Evolutionary conservation across 2,113 vertebrate species (phyloP), one percentile per base, ranked within the genome.

Genomic region (Reinhardtius hippoglossoides): DNA sequence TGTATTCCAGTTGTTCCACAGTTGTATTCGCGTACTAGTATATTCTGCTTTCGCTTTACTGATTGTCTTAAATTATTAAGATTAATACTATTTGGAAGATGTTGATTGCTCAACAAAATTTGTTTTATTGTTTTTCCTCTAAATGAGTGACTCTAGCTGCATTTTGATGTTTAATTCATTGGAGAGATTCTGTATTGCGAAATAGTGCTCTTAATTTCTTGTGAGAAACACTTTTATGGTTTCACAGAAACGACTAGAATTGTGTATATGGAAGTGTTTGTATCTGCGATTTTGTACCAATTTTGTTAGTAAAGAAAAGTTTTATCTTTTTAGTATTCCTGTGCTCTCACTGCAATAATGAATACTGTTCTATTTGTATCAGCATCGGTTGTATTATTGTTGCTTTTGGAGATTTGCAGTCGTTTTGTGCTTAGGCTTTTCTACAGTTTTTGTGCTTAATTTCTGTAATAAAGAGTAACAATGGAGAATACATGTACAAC

Each of bases 291-390:
- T 94, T 94, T 93, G 88, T 93, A 92, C 87, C 61, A 46, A 86
- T 90, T 93, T 94, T 92, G 86, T 92, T 89, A 88, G 89, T 92
- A 89, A 83, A 92, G 13, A 80, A 75, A 81, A 83, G 84, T 68
- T 76, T 76, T 57, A 90, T 89, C 84, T 88, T 91, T 92, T 90
- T 91, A 91, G 91, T 93, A 92, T 92, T 91, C 86, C 79, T 85
- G 91, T 93, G 90, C 84, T 93, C 80, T 92, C 76, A 88, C 89
- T 94, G 93, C 93, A 95, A 95, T 95, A 94, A 94, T 89, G 76
- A 83, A 90, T 92, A 63, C 37, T 63, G n/a, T 63, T 44, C 61
- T 63, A 90, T 93, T 94, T 94, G 90, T 93, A 94, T 94, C 77
- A 59, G 78, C 88, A 89, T 91, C 78, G 85, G 82, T 90, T 90